These are phyloP conservation scores for Macrochelys suwanniensis DNA, from an alignment of 2,797 vertebrate genomes.

Conservation along the genomic window DNA sequence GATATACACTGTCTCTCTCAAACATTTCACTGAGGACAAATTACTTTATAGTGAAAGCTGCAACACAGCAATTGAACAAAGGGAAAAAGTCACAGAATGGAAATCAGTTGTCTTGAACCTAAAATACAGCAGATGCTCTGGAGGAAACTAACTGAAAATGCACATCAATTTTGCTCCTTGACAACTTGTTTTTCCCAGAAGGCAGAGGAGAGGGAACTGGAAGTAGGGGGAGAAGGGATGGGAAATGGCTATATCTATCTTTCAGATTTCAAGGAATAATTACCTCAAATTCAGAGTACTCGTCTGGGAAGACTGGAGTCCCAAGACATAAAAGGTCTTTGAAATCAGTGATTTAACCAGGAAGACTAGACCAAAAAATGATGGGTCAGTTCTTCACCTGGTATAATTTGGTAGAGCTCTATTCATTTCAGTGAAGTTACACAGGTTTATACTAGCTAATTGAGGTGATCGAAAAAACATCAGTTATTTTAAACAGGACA, in stretches of 20 bases:
- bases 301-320: not conserved
- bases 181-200: not conserved
- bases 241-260: not conserved
- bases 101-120: not conserved
- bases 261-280: accelerated
- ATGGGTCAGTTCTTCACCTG: not conserved
- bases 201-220: not conserved
- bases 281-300: not conserved
- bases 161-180: not conserved
- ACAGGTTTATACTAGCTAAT: not conserved
- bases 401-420: not conserved
- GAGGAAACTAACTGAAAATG: not conserved
- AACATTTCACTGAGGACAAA: not conserved
- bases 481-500: not conserved
- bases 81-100: not conserved
- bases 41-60: accelerated
- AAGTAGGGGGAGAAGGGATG: not conserved
- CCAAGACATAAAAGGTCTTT: not conserved
- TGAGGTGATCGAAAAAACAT: not conserved
- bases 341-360: not conserved
- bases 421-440: accelerated
- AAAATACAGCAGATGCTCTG: not conserved
- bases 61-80: not conserved
- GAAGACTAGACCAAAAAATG: accelerated
- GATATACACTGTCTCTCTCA: not conserved